Percentiles rank a stretch among this genome's conserved stretches.
Evolutionary conservation across 64 coral and sea anemone species (phyloP).

Genomic region (Montipora foliosa): DNA sequence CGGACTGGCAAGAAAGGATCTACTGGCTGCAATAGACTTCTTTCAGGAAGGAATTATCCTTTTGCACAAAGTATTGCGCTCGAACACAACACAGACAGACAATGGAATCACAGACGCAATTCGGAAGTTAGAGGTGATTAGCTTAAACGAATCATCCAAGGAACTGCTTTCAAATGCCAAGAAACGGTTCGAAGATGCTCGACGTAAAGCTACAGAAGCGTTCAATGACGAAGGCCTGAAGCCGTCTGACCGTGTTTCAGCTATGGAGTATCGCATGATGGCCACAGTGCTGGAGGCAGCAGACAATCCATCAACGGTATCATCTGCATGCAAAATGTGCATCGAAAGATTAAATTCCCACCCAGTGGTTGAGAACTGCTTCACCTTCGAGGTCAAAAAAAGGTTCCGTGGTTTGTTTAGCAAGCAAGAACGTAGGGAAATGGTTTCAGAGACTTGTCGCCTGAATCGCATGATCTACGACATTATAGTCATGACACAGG

Average conservation of each 20-base stretch:
- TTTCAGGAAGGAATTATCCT: constrained; percentile 38
- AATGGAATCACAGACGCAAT: not conserved
- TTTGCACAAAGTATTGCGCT: not conserved
- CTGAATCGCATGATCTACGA: constrained; percentile 49
- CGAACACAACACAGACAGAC: not conserved
- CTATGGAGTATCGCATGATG: constrained; percentile 19
- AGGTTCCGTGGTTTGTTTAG: not conserved
- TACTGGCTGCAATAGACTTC: constrained; percentile 22
- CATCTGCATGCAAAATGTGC: not conserved
- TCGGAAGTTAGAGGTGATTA: not conserved
- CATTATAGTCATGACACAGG: not conserved
- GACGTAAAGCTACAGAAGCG: constrained; percentile 31
- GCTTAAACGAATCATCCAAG: not conserved
- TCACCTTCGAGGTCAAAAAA: not conserved
- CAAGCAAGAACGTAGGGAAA: constrained; percentile 28
- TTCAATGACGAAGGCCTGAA: constrained; percentile 46
- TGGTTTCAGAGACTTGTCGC: constrained; percentile 1
- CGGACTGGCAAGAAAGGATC: constrained; percentile 44
- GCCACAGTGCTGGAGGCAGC: constrained; percentile 36
- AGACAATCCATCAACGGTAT: not conserved
- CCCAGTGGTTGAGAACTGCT: constrained; percentile 28
- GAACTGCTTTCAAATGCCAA: constrained; percentile 1
- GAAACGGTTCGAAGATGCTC: constrained; percentile 46
- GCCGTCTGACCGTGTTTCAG: constrained; percentile 17
- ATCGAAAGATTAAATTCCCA: constrained; percentile 7